Percentiles rank a stretch among this genome's conserved stretches.
Evolutionary conservation across 2,797 vertebrate genomes (phyloP).

Genomic region (Pyrocephalus nanus): DNA sequence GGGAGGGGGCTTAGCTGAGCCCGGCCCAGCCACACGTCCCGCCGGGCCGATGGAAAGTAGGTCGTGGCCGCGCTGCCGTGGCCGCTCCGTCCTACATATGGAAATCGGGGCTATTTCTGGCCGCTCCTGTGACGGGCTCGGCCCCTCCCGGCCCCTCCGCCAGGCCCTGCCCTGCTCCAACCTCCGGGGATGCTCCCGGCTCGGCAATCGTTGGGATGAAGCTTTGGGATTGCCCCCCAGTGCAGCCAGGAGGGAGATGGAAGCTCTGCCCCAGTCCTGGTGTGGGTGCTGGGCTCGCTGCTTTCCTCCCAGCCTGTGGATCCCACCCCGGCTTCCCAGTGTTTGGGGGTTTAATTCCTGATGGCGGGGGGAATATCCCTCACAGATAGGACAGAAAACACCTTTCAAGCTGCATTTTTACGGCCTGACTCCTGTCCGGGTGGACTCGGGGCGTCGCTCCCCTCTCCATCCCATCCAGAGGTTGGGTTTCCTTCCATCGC

Average conservation of each 20-base stretch:
- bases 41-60: neutral
- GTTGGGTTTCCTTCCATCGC: neutral
- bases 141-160: neutral
- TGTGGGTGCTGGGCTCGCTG: neutral
- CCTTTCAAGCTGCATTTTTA: neutral
- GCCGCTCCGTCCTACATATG: conserved; percentile 32
- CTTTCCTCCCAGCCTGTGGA: neutral
- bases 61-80: neutral
- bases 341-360: neutral
- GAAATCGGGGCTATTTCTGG: conserved; percentile 28
- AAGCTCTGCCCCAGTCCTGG: rapidly evolving
- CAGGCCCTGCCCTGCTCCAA: neutral
- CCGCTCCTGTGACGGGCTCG: neutral
- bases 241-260: rapidly evolving
- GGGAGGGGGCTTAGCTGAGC: neutral
- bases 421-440: neutral
- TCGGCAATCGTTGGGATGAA: neutral
- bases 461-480: neutral
- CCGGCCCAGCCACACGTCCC: neutral
- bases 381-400: neutral
- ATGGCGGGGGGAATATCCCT: no score
- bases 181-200: neutral
- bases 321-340: neutral
- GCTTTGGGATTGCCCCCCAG: neutral
- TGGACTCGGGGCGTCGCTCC: rapidly evolving